Base-by-base conservation (phyloP, 2,888 invertebrate genomes). In the Oeneis ivallda region DNA sequence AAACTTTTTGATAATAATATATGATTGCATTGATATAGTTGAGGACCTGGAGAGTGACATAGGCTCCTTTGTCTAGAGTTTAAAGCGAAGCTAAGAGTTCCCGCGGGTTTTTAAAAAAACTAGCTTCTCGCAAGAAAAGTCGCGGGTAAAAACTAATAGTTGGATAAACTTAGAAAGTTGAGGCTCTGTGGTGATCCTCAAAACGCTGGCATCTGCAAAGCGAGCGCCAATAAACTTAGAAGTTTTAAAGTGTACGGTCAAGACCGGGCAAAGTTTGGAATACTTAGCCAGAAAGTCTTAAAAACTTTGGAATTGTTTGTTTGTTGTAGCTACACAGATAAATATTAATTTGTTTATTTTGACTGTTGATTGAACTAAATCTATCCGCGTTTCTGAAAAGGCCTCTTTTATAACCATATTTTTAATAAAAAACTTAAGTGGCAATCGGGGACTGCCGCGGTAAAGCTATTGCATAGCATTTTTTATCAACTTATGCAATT, bases 171-270 rank as follows among this genome's bases (percentile, higher is more conserved):
- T n/a, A 43, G 13, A 43, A n/a, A 43, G 13, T 6, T 7, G 43
- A 15, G 1, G 47, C 9, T 45, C 15, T 45, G 45, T 45, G 45
- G 45, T n/a, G 2, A 6, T 7, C 45, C 45, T 47, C 47, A 47
- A 15, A 47, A 47, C 15, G 43, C 43, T 43, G 9, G 15, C 43
- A 13, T 43, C 13, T n/a, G 43, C n/a, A 10, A 15, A 9, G 15
- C 3, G 17, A 47, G 47, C 9, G 47, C 47, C 47, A 47, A 47
- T 47, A 47, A 47, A 47, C 47, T 47, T 15, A 9, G 9, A 10
- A 47, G 47, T 47, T 47, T 9, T 2, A 47, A 47, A 47, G 47
- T 47, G 47, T 47, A 17, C 3, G 47, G 47, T 47, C 47, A 47
- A 47, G 47, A 47, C 17, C 47, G 9, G 47, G 17, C 47, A 3